A percentile compares a stretch with the other conserved stretches of the same genome.
Conservation (phyloP, 2,113 vertebrate genomes). For the Cercocebus atys region DNA sequence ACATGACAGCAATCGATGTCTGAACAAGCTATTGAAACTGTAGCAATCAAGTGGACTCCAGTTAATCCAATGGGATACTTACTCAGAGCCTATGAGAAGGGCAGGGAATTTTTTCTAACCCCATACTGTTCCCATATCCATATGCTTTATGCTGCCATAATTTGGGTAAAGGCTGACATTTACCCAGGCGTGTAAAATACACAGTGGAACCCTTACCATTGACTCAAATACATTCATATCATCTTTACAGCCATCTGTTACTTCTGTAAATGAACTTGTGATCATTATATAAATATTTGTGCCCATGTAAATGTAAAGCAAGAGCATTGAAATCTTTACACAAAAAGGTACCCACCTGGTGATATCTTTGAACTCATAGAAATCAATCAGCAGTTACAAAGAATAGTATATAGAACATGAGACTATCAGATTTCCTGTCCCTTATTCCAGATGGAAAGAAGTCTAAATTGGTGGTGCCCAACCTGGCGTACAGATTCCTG, state of each 20-base stretch:
- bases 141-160: background rate
- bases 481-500: background rate
- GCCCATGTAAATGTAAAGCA: background rate
- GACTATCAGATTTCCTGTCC: background rate
- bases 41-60: slow-evolving; percentile 82
- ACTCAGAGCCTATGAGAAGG: slow-evolving; percentile 56
- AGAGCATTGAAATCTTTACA: background rate
- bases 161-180: slow-evolving; percentile 48
- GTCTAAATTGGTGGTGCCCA: background rate
- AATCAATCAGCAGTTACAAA: slow-evolving; percentile 38
- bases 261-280: slow-evolving; percentile 41
- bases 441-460: background rate
- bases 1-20: slow-evolving; percentile 87
- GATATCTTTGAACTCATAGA: background rate
- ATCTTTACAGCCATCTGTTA: slow-evolving; percentile 55
- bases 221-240: background rate
- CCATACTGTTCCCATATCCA: background rate
- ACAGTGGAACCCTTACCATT: background rate
- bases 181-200: slow-evolving; percentile 51
- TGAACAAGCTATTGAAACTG: slow-evolving; percentile 87
- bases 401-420: background rate
- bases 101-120: slow-evolving; percentile 6
- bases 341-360: slow-evolving; percentile 43
- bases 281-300: slow-evolving; percentile 62
- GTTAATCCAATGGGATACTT: slow-evolving; percentile 83